Percentiles rank a stretch among this genome's conserved stretches.
Conservation (phyloP, 2,113 vertebrate species). For the Ceyx melanurus region DNA sequence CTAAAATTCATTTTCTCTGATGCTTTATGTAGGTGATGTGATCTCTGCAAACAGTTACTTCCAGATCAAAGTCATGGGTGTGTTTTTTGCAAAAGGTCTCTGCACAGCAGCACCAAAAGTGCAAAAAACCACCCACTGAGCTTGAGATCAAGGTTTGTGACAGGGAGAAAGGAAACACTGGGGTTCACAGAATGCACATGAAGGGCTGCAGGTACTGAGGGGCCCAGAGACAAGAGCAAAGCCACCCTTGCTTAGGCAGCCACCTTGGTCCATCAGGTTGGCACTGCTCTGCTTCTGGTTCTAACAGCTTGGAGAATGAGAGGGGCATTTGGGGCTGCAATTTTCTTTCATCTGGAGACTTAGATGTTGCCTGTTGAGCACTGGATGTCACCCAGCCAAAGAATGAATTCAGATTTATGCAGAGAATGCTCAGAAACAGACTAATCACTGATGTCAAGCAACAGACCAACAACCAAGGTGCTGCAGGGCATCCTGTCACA, state of each 20-base stretch:
- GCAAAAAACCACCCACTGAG: neutral
- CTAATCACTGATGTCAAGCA: constrained; percentile 37
- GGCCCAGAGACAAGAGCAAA: neutral
- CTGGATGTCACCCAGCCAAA: neutral
- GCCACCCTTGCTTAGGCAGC: neutral
- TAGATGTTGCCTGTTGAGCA: neutral
- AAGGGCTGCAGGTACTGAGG: neutral
- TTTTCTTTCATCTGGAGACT: neutral
- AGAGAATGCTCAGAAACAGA: neutral
- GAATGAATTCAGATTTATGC: neutral
- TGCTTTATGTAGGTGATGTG: neutral
- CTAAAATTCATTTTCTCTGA: neutral
- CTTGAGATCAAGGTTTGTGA: neutral
- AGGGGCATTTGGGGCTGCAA: neutral
- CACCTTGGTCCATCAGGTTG: neutral
- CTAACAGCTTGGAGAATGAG: neutral
- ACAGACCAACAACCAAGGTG: neutral
- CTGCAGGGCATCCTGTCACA: constrained; percentile 53
- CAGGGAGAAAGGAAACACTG: neutral
- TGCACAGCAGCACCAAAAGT: neutral
- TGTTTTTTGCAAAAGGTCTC: neutral
- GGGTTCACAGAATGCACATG: neutral
- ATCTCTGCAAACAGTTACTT: neutral
- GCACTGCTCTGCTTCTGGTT: neutral
- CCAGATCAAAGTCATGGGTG: neutral